A percentile compares a stretch with the other conserved stretches of the same genome.
These are phyloP conservation scores for Holacanthus passer DNA, from an alignment of 2,113 vertebrate genomes.

Conservation along the genomic window DNA sequence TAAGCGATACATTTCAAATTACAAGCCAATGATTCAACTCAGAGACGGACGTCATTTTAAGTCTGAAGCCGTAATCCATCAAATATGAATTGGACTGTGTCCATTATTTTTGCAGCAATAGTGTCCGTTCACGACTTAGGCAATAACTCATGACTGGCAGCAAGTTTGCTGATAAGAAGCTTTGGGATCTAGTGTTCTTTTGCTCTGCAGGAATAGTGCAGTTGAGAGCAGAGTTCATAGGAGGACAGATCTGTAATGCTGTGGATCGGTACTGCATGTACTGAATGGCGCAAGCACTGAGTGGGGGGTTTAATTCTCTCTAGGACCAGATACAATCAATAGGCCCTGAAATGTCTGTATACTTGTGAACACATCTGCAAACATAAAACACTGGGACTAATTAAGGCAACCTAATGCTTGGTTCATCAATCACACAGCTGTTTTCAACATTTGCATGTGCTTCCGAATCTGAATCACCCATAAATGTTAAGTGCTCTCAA, in stretches of 20 bases:
- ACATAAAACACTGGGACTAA: background rate
- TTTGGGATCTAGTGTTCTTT: slow-evolving; percentile 21
- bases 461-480: background rate
- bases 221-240: slow-evolving; percentile 8
- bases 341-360: background rate
- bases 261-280: background rate
- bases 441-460: background rate
- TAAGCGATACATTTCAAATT: slow-evolving; percentile 1
- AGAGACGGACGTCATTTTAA: background rate
- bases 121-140: background rate
- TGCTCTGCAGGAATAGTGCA: slow-evolving; percentile 9
- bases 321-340: background rate
- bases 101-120: slow-evolving; percentile 26
- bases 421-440: slow-evolving; percentile 4
- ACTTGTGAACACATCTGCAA: background rate
- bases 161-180: slow-evolving; percentile 34
- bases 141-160: slow-evolving; percentile 43
- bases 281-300: background rate
- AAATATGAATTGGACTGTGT: slow-evolving; percentile 12
- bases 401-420: background rate
- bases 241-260: slow-evolving; percentile 15
- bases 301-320: background rate
- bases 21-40: slow-evolving; percentile 5
- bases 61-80: slow-evolving; percentile 24
- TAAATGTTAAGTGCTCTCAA: background rate